Conservation (phyloP, 2,888 invertebrate species). For the Acronicta leporina region DNA sequence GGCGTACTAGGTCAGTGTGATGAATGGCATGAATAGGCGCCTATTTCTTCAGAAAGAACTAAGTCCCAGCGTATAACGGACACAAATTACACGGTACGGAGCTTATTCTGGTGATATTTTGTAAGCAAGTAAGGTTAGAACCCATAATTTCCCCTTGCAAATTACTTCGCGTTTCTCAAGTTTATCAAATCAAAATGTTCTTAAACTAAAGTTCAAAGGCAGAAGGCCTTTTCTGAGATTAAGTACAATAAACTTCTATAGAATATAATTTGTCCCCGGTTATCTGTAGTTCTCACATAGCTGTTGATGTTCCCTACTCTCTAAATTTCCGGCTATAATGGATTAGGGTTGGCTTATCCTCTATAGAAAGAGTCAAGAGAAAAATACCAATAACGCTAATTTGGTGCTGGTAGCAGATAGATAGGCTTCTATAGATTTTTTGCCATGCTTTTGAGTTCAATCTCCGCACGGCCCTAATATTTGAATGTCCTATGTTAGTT, state of each 20-base stretch:
- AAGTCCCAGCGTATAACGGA: too few species aligned
- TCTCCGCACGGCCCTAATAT: too few species aligned
- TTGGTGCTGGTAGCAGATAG: too few species aligned
- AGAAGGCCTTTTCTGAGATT: background rate
- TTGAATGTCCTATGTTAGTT: too few species aligned
- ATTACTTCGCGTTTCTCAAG: conserved; percentile 36
- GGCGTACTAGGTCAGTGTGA: too few species aligned
- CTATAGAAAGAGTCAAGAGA: conserved; percentile 30
- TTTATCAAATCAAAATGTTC: conserved; percentile 38
- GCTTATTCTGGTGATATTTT: conserved; percentile 23
- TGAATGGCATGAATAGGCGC: too few species aligned
- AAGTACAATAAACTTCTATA: conserved; percentile 15
- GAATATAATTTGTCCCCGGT: conserved; percentile 29
- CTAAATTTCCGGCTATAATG: conserved; percentile 19
- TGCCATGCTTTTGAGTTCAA: too few species aligned
- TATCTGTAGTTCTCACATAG: conserved; percentile 20
- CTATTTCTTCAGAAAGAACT: too few species aligned
- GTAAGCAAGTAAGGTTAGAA: conserved; percentile 33
- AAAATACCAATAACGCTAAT: too few species aligned
- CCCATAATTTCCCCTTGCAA: conserved; percentile 36
- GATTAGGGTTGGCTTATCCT: conserved; percentile 36
- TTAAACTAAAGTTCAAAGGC: conserved; percentile 8
- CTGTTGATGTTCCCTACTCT: conserved; percentile 31
- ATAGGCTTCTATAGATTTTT: too few species aligned
- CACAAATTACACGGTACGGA: too few species aligned